Conservation (phyloP, 2,888 invertebrate species). For the Chesias legatella region DNA sequence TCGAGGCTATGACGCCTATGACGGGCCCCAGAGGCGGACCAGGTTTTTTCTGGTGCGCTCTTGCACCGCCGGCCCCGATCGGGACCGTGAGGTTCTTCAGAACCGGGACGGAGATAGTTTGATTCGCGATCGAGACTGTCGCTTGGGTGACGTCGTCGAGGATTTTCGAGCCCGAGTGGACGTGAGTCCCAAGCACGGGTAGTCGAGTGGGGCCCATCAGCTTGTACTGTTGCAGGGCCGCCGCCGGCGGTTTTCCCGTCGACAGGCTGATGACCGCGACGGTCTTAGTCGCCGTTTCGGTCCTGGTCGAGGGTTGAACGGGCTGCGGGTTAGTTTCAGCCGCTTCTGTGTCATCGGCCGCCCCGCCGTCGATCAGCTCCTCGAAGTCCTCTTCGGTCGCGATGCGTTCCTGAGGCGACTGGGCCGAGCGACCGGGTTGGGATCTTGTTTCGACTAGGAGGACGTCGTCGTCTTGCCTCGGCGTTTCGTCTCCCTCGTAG, state of each 20-base stretch:
- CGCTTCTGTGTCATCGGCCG: slow-evolving; percentile 68
- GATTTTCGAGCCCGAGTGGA: slow-evolving; percentile 67
- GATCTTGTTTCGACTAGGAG: slow-evolving; percentile 78
- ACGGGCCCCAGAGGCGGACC: slow-evolving; percentile 68
- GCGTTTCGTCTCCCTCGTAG: slow-evolving; percentile 6
- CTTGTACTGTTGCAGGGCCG: slow-evolving; percentile 70
- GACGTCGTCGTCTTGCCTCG: slow-evolving; percentile 68
- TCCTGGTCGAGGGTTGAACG: slow-evolving; percentile 62
- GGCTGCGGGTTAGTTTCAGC: slow-evolving; percentile 51
- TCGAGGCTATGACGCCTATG: slow-evolving; percentile 73
- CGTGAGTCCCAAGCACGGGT: slow-evolving; percentile 61
- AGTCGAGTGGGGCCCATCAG: slow-evolving; percentile 62
- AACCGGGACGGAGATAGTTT: slow-evolving; percentile 74
- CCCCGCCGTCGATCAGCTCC: slow-evolving; percentile 82
- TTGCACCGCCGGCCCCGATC: slow-evolving; percentile 44
- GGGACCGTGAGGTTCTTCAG: slow-evolving; percentile 68
- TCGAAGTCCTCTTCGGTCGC: slow-evolving; percentile 85
- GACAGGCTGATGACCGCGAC: slow-evolving; percentile 75
- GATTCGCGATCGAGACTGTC: slow-evolving; percentile 77
- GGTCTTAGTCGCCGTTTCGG: slow-evolving; percentile 77
- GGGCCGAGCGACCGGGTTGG: slow-evolving; percentile 52
- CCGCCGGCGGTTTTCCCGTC: slow-evolving; percentile 61
- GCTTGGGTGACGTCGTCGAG: slow-evolving; percentile 80
- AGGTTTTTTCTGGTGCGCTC: slow-evolving; percentile 36
- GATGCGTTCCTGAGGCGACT: slow-evolving; percentile 83